phyloP scores from a whole-genome alignment of 1,140 invertebrate genomes.

The Rhyacophila brunnea region DNA sequence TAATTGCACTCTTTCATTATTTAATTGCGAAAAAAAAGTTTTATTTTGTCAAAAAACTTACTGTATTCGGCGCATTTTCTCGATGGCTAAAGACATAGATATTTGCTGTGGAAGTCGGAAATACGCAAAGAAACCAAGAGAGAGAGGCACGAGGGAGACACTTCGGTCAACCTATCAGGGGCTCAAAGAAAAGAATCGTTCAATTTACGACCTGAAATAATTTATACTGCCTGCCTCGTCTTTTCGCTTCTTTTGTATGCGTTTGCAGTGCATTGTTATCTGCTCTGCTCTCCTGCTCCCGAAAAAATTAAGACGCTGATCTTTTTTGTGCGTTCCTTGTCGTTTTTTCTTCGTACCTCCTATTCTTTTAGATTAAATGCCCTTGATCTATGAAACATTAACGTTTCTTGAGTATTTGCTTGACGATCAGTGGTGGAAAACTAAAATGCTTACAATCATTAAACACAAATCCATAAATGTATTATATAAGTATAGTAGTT shows the following conservation, averaged over 20 bases:
- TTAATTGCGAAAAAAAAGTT: too few relatives aligned
- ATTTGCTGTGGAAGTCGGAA: slow-evolving; percentile 17
- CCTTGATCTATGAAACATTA: too few relatives aligned
- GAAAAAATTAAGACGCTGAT: slow-evolving; percentile 35
- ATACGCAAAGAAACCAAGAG: slow-evolving; percentile 30
- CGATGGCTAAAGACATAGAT: too few relatives aligned
- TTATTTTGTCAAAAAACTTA: too few relatives aligned
- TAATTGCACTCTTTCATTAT: too few relatives aligned
- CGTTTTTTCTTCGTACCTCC: neutral
- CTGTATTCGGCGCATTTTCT: too few relatives aligned
- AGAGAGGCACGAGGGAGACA: slow-evolving; percentile 25
- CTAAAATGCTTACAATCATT: too few relatives aligned
- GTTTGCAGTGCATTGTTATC: slow-evolving; percentile 32
- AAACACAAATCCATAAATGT: too few relatives aligned
- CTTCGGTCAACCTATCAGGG: slow-evolving; percentile 35
- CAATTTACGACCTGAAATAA: slow-evolving; percentile 37
- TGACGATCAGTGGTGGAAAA: too few relatives aligned
- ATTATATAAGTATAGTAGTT: too few relatives aligned
- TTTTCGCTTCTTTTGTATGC: slow-evolving; percentile 32
- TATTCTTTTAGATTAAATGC: too few relatives aligned
- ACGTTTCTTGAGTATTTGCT: too few relatives aligned
- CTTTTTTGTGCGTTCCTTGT: slow-evolving; percentile 22
- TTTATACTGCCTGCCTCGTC: slow-evolving; percentile 34
- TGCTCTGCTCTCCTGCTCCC: slow-evolving; percentile 14
- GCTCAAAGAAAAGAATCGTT: slow-evolving; percentile 36